Percentiles rank a stretch among this genome's conserved stretches.
These are phyloP conservation scores for Lithobates pipiens DNA, from an alignment of 2,797 vertebrate genomes.

Conservation along the genomic window DNA sequence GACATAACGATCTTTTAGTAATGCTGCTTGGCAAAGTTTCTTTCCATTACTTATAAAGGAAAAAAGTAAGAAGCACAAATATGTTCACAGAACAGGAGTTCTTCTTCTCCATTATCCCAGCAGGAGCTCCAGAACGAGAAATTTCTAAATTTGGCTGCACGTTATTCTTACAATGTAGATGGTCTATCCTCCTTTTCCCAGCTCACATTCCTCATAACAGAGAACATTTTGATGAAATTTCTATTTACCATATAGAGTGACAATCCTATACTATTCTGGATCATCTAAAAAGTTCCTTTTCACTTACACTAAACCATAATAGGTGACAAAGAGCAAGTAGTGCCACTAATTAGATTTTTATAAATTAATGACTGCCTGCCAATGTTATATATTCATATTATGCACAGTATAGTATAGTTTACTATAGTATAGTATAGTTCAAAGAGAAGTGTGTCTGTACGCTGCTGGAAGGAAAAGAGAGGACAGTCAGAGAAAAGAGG, in stretches of 20 bases:
- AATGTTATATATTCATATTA: too few relatives aligned
- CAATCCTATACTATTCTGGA: not conserved
- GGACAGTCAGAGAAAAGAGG: too few relatives aligned
- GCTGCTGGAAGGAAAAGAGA: too few relatives aligned
- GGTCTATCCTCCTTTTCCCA: not conserved
- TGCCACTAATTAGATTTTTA: too few relatives aligned
- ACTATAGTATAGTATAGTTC: too few relatives aligned
- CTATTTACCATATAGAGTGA: not conserved
- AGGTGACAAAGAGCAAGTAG: too few relatives aligned
- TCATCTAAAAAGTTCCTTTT: not conserved
- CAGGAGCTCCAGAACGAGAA: conserved; percentile 19
- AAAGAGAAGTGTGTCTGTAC: too few relatives aligned
- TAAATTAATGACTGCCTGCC: too few relatives aligned
- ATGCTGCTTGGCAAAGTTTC: not conserved
- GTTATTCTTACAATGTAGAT: conserved; percentile 8
- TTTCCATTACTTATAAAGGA: not conserved
- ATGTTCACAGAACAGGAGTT: not conserved
- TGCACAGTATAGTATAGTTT: too few relatives aligned
- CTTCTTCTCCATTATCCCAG: conserved; percentile 33
- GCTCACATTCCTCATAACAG: not conserved
- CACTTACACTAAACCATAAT: too few relatives aligned
- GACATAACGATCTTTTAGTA: not conserved
- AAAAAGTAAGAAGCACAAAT: not conserved
- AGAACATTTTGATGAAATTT: not conserved
- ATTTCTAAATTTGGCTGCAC: conserved; percentile 21